Evolutionary conservation across 2,888 invertebrate genomes (phyloP).

Genomic region (Noctua janthe): DNA sequence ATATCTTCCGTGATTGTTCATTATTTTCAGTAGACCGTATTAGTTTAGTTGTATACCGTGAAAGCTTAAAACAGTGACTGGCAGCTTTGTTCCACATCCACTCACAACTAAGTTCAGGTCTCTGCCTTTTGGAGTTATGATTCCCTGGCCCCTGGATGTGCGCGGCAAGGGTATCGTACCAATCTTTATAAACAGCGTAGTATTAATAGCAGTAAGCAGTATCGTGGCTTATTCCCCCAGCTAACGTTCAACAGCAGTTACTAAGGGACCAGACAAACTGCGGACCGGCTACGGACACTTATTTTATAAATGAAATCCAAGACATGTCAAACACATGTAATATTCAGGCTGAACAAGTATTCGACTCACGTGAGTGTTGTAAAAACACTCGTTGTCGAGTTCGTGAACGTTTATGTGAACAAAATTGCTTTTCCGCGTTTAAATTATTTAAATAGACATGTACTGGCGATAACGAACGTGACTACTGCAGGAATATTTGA

Average conservation of each 20-base stretch:
- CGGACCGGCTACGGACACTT: not conserved
- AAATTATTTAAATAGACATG: slow-evolving; percentile 56
- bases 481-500: slow-evolving; percentile 17
- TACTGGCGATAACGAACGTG: slow-evolving; percentile 34
- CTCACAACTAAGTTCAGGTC: not conserved
- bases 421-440: slow-evolving; percentile 45
- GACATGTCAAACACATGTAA: slow-evolving; percentile 10
- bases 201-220: not conserved
- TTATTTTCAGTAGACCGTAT: no score
- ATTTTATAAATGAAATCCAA: not conserved
- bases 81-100: not conserved
- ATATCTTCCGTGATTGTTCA: no score
- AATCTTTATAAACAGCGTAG: not conserved
- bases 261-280: not conserved
- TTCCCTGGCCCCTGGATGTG: not conserved
- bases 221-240: not conserved
- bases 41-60: no score
- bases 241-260: not conserved
- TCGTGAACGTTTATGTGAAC: slow-evolving; percentile 34
- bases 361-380: slow-evolving; percentile 41
- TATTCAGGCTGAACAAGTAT: slow-evolving; percentile 19
- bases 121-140: not conserved
- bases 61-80: no score
- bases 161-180: not conserved
- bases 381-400: slow-evolving; percentile 41